Base-by-base conservation (phyloP, 1,140 invertebrate species). In the Calephelis nemesis region DNA sequence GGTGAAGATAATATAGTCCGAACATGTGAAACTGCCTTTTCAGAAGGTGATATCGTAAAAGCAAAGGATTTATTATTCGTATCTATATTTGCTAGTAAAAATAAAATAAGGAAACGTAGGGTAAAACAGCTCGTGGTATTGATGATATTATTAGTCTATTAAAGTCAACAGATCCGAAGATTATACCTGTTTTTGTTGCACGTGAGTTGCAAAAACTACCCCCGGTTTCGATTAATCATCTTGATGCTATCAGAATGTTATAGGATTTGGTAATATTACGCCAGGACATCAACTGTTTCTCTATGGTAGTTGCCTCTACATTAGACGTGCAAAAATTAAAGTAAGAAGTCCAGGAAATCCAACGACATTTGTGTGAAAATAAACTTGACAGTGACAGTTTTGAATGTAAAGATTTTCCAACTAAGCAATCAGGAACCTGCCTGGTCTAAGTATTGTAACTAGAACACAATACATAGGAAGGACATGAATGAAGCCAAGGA, bases 171-270 rank as follows among this genome's bases (percentile, higher is more conserved):
- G 70, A 74, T 11, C 73, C 70, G 4, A 70, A 74, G 12, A 9
- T 65, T 12, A 65, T 72, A 39, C 73, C 73, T 6, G 42, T 72
- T 10, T 74, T 72, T 70, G 70, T 74, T 4, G 73, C 73, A 4
- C 48, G 68, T 12, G 13, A 70, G 1, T 47, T 74, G 10, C 65
- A 74, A 30, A 71, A 65, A 42, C 50, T 74, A 42, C 70, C 73
- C 13, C 73, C 70, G 7, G 19, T 75, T 19, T 42, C 58, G 19
- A 69, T 71, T 68, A 65, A 70, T 52, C 70, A 75, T 45, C 63
- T 75, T 5, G 74, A 72, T 50, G 68, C 62, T 11, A 73, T 71
- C 6, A 69, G 65, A 63, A 64, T 76, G 45, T 30, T 76, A 10
- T 73, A 73, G 15, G 74, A 76, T 67, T 39, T 76, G 10, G 40